A percentile compares a stretch with the other conserved stretches of the same genome.
Conservation (phyloP, 1,140 invertebrate genomes). For the Lithobius niger region DNA sequence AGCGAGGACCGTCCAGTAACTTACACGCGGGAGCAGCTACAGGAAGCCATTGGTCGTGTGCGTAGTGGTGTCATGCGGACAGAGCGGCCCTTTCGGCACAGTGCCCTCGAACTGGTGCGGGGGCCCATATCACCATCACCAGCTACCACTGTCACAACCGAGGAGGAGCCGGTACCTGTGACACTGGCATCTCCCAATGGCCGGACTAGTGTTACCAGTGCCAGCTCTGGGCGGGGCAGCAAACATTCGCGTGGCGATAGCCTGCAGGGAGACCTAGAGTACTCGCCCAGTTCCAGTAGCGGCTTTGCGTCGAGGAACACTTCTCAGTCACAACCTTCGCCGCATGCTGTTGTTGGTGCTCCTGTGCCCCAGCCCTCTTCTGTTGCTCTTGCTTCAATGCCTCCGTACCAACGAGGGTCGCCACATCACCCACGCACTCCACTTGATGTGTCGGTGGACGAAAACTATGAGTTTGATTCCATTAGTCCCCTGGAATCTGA, state of each 20-base stretch:
- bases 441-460: constrained; percentile 75
- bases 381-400: constrained; percentile 20
- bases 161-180: constrained; percentile 19
- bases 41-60: constrained; percentile 32
- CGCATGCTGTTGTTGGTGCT: constrained; percentile 28
- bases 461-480: constrained; percentile 86
- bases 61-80: constrained; percentile 25
- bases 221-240: constrained; percentile 17
- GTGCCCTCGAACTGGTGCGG: constrained; percentile 16
- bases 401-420: constrained; percentile 21
- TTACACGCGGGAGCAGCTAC: constrained; percentile 34
- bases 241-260: constrained; percentile 18
- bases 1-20: constrained; percentile 24
- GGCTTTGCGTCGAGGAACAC: constrained; percentile 20
- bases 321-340: constrained; percentile 16
- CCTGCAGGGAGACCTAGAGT: constrained; percentile 18
- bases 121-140: constrained; percentile 5
- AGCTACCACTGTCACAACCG: constrained; percentile 16
- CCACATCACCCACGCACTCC: constrained; percentile 18
- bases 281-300: constrained; percentile 18
- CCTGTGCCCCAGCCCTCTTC: constrained; percentile 19
- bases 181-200: constrained; percentile 9
- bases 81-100: constrained; percentile 15
- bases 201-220: constrained; percentile 18
- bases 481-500: constrained; percentile 28